A percentile compares a stretch with the other conserved stretches of the same genome.
These are phyloP conservation scores for Calidris pygmaea DNA, from an alignment of 2,113 vertebrate genomes.

Conservation along the genomic window DNA sequence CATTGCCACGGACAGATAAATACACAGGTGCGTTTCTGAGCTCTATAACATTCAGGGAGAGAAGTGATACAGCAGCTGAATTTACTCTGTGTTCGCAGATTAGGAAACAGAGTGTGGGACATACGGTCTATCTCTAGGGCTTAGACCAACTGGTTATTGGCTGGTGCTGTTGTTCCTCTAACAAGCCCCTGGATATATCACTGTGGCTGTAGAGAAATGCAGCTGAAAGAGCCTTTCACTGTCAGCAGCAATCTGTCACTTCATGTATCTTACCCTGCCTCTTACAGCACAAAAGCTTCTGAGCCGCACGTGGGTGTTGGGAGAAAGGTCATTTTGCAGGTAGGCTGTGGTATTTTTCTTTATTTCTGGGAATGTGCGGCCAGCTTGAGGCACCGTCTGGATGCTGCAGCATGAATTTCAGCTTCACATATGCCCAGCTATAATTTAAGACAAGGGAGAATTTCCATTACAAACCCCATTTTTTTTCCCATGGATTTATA, in stretches of 20 bases:
- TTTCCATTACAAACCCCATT: slow-evolving; percentile 37
- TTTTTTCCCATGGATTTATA: slow-evolving; percentile 24
- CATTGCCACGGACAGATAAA: neutral
- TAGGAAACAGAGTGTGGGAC: slow-evolving; percentile 43
- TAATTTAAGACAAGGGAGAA: slow-evolving; percentile 1
- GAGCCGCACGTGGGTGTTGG: neutral
- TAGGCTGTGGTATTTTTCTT: neutral
- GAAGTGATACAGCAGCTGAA: neutral
- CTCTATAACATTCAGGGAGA: neutral
- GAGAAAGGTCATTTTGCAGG: slow-evolving; percentile 46
- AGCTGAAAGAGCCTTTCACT: slow-evolving; percentile 39
- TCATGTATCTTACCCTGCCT: neutral
- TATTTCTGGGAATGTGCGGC: neutral
- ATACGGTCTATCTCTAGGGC: slow-evolving; percentile 48
- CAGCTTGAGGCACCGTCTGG: slow-evolving; percentile 47
- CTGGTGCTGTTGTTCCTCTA: slow-evolving; percentile 51
- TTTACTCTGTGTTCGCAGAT: neutral
- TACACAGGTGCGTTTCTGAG: neutral
- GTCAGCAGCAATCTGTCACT: slow-evolving; percentile 61
- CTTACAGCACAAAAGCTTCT: slow-evolving; percentile 20
- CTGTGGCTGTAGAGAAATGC: slow-evolving; percentile 53
- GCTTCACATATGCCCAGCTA: neutral
- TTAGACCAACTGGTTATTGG: slow-evolving; percentile 49
- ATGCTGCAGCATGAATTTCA: slow-evolving; percentile 38
- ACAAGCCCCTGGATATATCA: slow-evolving; percentile 52